phyloP scores from a whole-genome alignment of 2,113 vertebrate species.

The Apodemus sylvaticus region DNA sequence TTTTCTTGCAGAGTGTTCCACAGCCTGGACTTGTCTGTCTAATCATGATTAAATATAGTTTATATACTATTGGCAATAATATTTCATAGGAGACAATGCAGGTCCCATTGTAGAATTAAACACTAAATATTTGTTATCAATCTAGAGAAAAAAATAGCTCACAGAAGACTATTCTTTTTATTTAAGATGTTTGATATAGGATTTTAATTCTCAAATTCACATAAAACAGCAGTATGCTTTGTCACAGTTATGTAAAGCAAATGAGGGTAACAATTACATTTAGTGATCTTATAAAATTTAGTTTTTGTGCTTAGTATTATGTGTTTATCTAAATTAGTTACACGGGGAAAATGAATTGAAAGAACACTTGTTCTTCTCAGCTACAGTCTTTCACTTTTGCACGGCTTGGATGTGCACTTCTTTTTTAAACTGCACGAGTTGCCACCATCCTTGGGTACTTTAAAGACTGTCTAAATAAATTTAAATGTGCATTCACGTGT shows the following conservation, averaged over 20 bases:
- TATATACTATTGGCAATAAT: slow-evolving; percentile 6
- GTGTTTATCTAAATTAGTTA: not conserved
- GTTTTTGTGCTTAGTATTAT: slow-evolving; percentile 18
- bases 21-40: not conserved
- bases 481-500: slow-evolving; percentile 7
- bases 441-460: not conserved
- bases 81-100: not conserved
- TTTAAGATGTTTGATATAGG: slow-evolving; percentile 36
- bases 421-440: not conserved
- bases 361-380: not conserved
- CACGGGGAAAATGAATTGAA: not conserved
- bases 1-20: not conserved
- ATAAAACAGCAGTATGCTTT: not conserved
- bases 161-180: not conserved
- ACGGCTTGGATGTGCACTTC: not conserved
- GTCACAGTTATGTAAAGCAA: slow-evolving; percentile 11
- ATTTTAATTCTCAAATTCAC: slow-evolving; percentile 50
- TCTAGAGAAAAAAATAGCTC: slow-evolving; percentile 29
- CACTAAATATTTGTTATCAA: not conserved
- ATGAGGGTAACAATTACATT: not conserved
- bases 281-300: not conserved
- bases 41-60: not conserved
- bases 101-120: slow-evolving; percentile 10
- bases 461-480: slow-evolving; percentile 48
- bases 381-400: slow-evolving; percentile 1